Conservation (phyloP, 2,888 invertebrate species). For the Flexamia atlantica region DNA sequence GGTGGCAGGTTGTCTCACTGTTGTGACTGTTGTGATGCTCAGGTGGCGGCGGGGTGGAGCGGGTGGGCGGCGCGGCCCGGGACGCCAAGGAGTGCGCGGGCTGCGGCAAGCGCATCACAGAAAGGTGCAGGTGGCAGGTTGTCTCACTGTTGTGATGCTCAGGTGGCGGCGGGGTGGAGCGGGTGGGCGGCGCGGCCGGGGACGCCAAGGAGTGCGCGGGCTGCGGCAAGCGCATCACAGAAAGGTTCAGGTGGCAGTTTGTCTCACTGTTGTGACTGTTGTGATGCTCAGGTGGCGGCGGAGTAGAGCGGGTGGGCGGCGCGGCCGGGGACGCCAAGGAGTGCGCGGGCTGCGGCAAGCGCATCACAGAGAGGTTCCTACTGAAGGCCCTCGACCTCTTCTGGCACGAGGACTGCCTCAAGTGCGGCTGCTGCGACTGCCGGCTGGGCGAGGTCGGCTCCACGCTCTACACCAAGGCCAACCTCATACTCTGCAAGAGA, state of each 20-base stretch:
- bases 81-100: slow-evolving; percentile 84
- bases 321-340: slow-evolving; percentile 75
- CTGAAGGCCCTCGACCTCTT: slow-evolving; percentile 95
- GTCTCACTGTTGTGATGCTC: no score
- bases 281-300: slow-evolving; percentile 75
- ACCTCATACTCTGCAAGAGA: slow-evolving; percentile 96
- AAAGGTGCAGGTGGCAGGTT: no score
- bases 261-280: slow-evolving; percentile 97
- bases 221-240: slow-evolving; percentile 91
- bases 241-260: slow-evolving; percentile 91
- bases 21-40: no score
- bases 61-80: slow-evolving; percentile 69
- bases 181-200: slow-evolving; percentile 69
- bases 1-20: slow-evolving; percentile 96
- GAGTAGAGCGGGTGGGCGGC: slow-evolving; percentile 65
- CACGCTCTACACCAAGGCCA: slow-evolving; percentile 96
- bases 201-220: slow-evolving; percentile 84
- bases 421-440: slow-evolving; percentile 98
- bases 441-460: slow-evolving; percentile 97
- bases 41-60: slow-evolving; percentile 65
- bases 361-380: slow-evolving; percentile 89
- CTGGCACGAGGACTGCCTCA: slow-evolving; percentile 99
- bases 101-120: slow-evolving; percentile 91
- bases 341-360: slow-evolving; percentile 92
- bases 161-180: slow-evolving; percentile 65